These are phyloP conservation scores for Globodera ellingtonae DNA, from an alignment of 1,140 invertebrate species.

Conservation along the genomic window DNA sequence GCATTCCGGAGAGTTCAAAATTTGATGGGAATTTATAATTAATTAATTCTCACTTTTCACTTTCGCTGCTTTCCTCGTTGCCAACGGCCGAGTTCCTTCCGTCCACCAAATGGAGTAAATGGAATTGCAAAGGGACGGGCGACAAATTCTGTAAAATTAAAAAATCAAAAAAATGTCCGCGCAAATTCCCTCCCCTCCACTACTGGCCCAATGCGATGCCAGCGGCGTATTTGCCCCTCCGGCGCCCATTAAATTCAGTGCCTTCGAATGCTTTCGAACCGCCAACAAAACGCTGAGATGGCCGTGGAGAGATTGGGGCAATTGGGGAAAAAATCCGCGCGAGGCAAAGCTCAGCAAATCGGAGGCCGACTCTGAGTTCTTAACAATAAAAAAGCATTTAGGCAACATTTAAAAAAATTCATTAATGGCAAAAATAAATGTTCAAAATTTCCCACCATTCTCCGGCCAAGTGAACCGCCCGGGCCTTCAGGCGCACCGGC, in stretches of 20 bases:
- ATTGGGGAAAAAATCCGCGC: conserved; percentile 3
- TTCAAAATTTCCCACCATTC: background rate
- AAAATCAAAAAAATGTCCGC: background rate
- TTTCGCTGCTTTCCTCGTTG: conserved; percentile 7
- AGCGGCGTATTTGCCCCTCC: conserved; percentile 19
- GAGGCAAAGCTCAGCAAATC: conserved; percentile 2
- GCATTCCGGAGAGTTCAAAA: no score
- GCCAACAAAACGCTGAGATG: conserved; percentile 18
- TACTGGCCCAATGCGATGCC: conserved; percentile 13
- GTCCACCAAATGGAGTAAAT: conserved; percentile 23
- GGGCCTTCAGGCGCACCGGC: background rate
- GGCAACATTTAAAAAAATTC: background rate
- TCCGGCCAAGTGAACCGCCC: background rate
- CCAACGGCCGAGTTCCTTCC: background rate
- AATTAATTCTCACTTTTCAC: background rate
- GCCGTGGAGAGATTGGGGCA: conserved; percentile 15
- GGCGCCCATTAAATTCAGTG: conserved; percentile 9
- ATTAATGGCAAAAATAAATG: background rate
- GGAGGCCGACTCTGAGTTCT: background rate
- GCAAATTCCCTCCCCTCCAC: background rate
- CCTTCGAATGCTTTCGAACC: conserved; percentile 19
- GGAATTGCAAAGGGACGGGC: conserved; percentile 22
- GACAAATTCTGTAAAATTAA: conserved; percentile 6
- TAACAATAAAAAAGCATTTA: background rate
- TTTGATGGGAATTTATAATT: no score